Percentiles rank a stretch among this genome's conserved stretches.
Evolutionary conservation across 2,888 invertebrate species (phyloP).

Genomic region (Lacanobia oleracea): DNA sequence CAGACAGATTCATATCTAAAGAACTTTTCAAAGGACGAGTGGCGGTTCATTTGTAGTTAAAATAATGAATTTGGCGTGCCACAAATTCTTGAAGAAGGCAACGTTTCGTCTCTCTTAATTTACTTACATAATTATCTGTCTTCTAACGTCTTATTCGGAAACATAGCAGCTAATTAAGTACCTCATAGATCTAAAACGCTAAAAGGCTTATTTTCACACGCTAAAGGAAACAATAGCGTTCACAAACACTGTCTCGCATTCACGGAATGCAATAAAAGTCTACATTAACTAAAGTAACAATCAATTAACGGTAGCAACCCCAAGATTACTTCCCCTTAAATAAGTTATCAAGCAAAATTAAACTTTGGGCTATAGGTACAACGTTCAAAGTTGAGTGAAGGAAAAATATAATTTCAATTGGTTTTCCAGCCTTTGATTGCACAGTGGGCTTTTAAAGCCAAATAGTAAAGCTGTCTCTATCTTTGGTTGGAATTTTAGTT

Average conservation of each 20-base stretch:
- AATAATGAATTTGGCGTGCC: no score
- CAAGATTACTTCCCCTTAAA: constrained; percentile 68
- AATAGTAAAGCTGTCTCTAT: constrained; percentile 48
- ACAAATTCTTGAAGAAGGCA: neutral
- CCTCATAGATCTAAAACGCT: constrained; percentile 13
- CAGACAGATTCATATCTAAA: no score
- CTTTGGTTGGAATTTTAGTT: constrained; percentile 34
- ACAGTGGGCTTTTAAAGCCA: constrained; percentile 48
- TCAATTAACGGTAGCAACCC: constrained; percentile 75
- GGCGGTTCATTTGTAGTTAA: no score
- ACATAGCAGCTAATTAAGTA: constrained; percentile 27
- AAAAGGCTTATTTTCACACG: constrained; percentile 58
- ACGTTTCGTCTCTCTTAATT: neutral
- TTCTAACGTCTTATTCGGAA: neutral
- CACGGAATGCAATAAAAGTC: constrained; percentile 70
- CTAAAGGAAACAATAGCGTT: constrained; percentile 53
- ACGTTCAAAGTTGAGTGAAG: constrained; percentile 39
- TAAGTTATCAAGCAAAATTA: constrained; percentile 30
- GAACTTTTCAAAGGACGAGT: no score
- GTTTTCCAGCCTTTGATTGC: constrained; percentile 55
- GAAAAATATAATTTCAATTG: constrained; percentile 50
- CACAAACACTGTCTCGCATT: constrained; percentile 55
- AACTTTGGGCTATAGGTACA: neutral
- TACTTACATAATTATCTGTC: neutral
- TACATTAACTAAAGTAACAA: constrained; percentile 76